phyloP scores from a whole-genome alignment of 2,888 invertebrate genomes.

The Amaurobius ferox region DNA sequence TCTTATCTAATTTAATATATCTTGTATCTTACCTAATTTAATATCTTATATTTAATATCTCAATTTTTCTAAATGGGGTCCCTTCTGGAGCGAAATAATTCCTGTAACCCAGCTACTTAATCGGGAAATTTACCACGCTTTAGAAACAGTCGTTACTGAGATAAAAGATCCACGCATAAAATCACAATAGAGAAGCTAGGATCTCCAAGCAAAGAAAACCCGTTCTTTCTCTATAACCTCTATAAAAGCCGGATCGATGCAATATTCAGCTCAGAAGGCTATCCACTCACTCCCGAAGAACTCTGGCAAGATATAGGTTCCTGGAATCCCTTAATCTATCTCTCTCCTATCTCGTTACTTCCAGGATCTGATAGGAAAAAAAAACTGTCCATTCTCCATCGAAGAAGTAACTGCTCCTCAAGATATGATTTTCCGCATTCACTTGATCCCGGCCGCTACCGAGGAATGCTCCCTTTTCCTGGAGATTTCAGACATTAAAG shows the following conservation, averaged over 20 bases:
- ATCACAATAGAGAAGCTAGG: neutral
- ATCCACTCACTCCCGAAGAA: neutral
- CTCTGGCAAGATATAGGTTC: neutral
- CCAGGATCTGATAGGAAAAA: neutral
- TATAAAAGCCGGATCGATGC: neutral
- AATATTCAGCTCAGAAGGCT: conserved; percentile 4
- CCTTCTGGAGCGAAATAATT: too few species aligned
- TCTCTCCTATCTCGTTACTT: neutral
- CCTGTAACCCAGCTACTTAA: too few species aligned
- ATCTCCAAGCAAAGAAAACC: neutral
- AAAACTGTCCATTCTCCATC: neutral
- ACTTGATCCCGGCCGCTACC: neutral
- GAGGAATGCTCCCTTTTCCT: neutral
- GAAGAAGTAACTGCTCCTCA: neutral
- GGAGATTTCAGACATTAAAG: conserved; percentile 17
- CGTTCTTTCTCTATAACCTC: neutral
- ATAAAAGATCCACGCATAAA: conserved; percentile 2
- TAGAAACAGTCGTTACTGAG: neutral
- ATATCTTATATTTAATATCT: too few species aligned
- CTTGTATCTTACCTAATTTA: too few species aligned
- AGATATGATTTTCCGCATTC: conserved; percentile 8
- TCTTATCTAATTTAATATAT: too few species aligned
- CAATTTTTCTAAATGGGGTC: too few species aligned
- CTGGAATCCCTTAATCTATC: neutral
- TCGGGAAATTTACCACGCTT: neutral